phyloP scores from a whole-genome alignment of 2,113 vertebrate species.

The Pseudopipra pipra region DNA sequence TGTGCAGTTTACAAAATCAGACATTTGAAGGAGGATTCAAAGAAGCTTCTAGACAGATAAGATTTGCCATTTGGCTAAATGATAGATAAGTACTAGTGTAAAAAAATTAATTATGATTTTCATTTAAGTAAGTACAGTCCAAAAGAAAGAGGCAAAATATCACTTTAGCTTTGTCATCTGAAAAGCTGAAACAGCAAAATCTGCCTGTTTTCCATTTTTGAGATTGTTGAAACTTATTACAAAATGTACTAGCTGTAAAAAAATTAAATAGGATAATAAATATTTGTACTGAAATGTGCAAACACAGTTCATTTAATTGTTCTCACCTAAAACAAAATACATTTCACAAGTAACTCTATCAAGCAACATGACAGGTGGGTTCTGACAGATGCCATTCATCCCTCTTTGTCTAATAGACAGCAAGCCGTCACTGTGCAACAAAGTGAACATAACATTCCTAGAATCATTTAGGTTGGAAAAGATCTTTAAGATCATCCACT shows the following conservation, averaged over 20 bases:
- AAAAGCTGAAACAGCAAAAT: conserved; percentile 14
- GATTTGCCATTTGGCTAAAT: not conserved
- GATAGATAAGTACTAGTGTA: not conserved
- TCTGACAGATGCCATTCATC: conserved; percentile 15
- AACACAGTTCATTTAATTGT: not conserved
- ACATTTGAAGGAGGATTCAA: not conserved
- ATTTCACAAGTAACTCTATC: not conserved
- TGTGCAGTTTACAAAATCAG: not conserved
- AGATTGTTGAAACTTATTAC: not conserved
- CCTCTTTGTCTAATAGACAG: conserved; percentile 56
- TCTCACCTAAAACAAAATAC: conserved; percentile 1
- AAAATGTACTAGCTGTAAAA: not conserved
- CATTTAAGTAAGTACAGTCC: not conserved
- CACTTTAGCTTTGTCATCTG: not conserved
- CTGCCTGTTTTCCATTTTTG: not conserved
- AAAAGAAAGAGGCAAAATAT: not conserved
- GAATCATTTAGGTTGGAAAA: not conserved
- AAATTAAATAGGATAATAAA: not conserved
- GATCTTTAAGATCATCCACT: not conserved
- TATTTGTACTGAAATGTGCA: not conserved
- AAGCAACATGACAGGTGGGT: conserved; percentile 24
- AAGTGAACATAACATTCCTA: conserved; percentile 27
- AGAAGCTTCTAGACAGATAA: not conserved
- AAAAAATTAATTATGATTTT: not conserved
- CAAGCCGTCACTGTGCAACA: conserved; percentile 39